Percentiles rank a stretch among this genome's conserved stretches.
phyloP scores from a whole-genome alignment of 92 coral and sea anemone species.

The Zoanthus gigantus region DNA sequence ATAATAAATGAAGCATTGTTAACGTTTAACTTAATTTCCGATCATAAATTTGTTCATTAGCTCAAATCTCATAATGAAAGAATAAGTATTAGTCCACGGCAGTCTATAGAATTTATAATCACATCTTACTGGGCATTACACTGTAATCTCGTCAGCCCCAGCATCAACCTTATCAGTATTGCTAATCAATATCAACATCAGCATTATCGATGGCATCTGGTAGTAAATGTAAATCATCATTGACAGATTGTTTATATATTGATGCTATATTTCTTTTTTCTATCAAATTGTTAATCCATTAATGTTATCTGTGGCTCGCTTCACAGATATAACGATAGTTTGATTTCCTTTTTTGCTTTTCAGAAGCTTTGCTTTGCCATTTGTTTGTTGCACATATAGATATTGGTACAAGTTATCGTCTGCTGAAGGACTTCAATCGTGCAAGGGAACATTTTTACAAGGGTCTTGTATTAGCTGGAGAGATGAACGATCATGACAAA shows the following conservation, averaged over 20 bases:
- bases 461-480: conserved; percentile 47
- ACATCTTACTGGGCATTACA: too few relatives aligned
- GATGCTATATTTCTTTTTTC: too few relatives aligned
- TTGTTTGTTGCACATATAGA: conserved; percentile 51
- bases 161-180: neutral
- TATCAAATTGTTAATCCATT: too few relatives aligned
- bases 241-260: neutral
- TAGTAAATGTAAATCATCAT: neutral
- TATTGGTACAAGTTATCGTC: conserved; percentile 57
- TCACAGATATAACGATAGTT: neutral
- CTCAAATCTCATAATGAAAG: too few relatives aligned
- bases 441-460: conserved; percentile 55
- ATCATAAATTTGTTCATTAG: too few relatives aligned
- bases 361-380: conserved; percentile 25
- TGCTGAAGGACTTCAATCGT: conserved; percentile 42
- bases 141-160: neutral
- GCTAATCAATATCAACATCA: neutral
- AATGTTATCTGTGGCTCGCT: neutral
- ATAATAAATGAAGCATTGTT: too few relatives aligned
- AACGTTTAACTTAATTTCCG: too few relatives aligned
- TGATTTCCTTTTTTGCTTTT: neutral
- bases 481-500: conserved; percentile 50
- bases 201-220: neutral
- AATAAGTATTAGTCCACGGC: too few relatives aligned
- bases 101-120: too few relatives aligned